Evolutionary conservation across 2,797 vertebrate species (phyloP), one percentile per base, ranked within the genome.

Genomic region (Meda fulgida): DNA sequence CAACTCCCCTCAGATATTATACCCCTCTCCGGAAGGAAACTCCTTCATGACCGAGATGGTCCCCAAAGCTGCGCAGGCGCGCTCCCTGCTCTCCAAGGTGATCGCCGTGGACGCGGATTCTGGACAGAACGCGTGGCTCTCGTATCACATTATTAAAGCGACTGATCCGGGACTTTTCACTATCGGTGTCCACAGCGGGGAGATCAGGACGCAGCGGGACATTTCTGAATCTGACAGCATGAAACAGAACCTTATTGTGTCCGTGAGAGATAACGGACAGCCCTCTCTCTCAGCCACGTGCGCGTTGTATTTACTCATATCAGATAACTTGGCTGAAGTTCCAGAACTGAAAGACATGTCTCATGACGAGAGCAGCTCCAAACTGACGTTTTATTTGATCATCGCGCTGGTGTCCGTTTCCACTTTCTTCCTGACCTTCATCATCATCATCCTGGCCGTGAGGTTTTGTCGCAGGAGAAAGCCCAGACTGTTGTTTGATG

Each of bases 361-460:
- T 78, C 43, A 75, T 53, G 81, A 86, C 3, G 84, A 88, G 19
- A 86, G 19, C 31, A 82, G 79, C 46, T 90, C 90, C 0, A 90
- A 85, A 38, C 85, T 94, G 21, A 93, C 91, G 0, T 78, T 80
- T 63, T 63, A 63, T 63, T 82, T 95, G 14, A 92, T 93, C 19
- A 89, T 94, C 53, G 90, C 92, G 0, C 89, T 93, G 67, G 90
- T 92, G 0, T 55, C 70, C 0, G 91, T 94, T 29, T 92, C 93
- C 38, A 77, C 58, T 18, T 89, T 92, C 36, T 92, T 91, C 70
- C 29, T 90, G 9, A 85, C 89, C 11, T 89, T 91, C 38, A 66
- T 92, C 23, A 86, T 91, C 80, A 66, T 89, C 48, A 82, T 87
- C 9, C 21, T 91, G 76, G 81, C 87, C 21, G 84, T 89, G 78